Conservation (phyloP, 2,113 vertebrate genomes). For the Lycaon pictus region DNA sequence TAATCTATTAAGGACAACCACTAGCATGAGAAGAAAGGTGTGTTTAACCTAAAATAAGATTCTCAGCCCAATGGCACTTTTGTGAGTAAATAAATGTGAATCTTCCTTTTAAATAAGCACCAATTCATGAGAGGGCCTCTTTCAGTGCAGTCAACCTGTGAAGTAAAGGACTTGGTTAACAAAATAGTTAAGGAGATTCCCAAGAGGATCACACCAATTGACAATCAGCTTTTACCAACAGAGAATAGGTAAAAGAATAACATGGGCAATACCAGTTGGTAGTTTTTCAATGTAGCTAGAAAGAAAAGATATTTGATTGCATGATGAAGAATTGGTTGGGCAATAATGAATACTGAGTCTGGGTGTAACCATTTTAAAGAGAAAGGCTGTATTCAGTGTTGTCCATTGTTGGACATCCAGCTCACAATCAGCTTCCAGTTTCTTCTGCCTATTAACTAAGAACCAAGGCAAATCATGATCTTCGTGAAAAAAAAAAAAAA, state of each 20-base stretch:
- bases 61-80: constrained; percentile 35
- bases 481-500: not conserved
- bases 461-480: not conserved
- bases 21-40: not conserved
- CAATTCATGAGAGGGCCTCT: not conserved
- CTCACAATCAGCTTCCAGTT: not conserved
- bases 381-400: not conserved
- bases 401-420: not conserved
- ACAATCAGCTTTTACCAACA: not conserved
- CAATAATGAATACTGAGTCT: not conserved
- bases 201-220: not conserved
- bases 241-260: not conserved
- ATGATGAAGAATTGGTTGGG: not conserved
- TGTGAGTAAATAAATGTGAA: constrained; percentile 15
- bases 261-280: not conserved
- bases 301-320: not conserved
- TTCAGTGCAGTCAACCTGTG: not conserved
- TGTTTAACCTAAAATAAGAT: constrained; percentile 28
- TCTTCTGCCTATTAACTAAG: not conserved
- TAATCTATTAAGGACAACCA: constrained; percentile 18
- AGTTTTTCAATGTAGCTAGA: not conserved
- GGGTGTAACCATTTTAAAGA: not conserved
- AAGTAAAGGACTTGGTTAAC: not conserved
- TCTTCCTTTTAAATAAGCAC: not conserved
- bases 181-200: not conserved